Evolutionary conservation across 2,888 invertebrate genomes (phyloP).

Genomic region (Folsomia manolachei): DNA sequence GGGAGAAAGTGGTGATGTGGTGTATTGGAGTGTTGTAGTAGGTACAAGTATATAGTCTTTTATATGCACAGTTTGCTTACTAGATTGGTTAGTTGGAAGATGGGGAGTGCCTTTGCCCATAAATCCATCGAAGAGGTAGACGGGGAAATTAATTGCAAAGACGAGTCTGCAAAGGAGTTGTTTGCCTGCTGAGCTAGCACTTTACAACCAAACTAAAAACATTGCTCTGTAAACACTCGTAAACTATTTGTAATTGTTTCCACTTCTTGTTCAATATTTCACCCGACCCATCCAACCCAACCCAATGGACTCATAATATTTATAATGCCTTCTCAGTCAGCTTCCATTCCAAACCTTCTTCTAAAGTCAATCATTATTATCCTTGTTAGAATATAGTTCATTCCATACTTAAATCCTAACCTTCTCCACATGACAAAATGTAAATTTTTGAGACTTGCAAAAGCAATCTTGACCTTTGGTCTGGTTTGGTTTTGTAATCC

Average conservation of each 20-base stretch:
- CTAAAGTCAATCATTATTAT: background rate
- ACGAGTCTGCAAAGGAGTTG: background rate
- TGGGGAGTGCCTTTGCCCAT: background rate
- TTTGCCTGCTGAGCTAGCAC: background rate
- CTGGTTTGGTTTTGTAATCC: too few relatives aligned
- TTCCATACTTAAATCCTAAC: too few relatives aligned
- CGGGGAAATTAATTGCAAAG: conserved; percentile 16
- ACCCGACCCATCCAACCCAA: too few relatives aligned
- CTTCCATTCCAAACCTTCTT: background rate
- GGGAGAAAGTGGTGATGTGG: conserved; percentile 7
- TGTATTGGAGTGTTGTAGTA: background rate
- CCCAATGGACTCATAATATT: background rate
- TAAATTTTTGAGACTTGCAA: too few relatives aligned
- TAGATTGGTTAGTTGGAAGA: background rate
- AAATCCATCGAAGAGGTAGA: conserved; percentile 11
- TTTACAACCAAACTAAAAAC: conserved; percentile 1
- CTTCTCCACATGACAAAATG: background rate
- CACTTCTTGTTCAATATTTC: background rate
- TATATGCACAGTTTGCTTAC: background rate
- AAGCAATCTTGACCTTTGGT: background rate
- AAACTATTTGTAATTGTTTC: background rate
- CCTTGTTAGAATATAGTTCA: too few relatives aligned
- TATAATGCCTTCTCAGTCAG: too few relatives aligned
- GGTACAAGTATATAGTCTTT: too few relatives aligned
- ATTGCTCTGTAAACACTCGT: background rate